These are phyloP conservation scores for Ceryle rudis DNA, from an alignment of 2,797 vertebrate genomes.

Conservation along the genomic window DNA sequence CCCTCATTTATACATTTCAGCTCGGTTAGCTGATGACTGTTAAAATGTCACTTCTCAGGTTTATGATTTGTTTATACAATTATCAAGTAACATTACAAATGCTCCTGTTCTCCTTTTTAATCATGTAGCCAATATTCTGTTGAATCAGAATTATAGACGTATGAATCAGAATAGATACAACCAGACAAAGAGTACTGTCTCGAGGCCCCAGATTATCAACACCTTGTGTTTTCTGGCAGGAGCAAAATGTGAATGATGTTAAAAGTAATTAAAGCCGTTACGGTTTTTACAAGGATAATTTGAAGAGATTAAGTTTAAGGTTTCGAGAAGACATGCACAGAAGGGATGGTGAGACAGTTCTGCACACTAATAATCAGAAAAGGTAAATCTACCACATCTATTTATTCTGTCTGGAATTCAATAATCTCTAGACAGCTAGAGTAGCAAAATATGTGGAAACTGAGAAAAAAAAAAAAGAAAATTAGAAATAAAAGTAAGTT, in stretches of 20 bases:
- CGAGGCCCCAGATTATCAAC: neutral
- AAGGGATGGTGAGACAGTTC: neutral
- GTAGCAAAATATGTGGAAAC: neutral
- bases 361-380: neutral
- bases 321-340: neutral
- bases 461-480: neutral
- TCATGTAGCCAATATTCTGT: neutral
- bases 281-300: neutral
- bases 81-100: neutral
- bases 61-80: neutral
- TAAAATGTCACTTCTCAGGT: neutral
- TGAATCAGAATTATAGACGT: neutral
- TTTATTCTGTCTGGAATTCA: neutral
- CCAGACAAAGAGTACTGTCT: neutral
- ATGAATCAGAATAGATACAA: rapidly evolving
- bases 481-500: neutral
- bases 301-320: neutral
- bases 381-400: neutral
- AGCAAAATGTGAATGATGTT: neutral
- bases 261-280: neutral
- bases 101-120: neutral
- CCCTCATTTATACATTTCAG: neutral
- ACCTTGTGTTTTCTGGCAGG: neutral
- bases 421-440: neutral
- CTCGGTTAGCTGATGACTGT: neutral